Percentiles rank a stretch among this genome's conserved stretches.
Conservation (phyloP, 2,888 invertebrate genomes). For the Phaedon cochleariae region DNA sequence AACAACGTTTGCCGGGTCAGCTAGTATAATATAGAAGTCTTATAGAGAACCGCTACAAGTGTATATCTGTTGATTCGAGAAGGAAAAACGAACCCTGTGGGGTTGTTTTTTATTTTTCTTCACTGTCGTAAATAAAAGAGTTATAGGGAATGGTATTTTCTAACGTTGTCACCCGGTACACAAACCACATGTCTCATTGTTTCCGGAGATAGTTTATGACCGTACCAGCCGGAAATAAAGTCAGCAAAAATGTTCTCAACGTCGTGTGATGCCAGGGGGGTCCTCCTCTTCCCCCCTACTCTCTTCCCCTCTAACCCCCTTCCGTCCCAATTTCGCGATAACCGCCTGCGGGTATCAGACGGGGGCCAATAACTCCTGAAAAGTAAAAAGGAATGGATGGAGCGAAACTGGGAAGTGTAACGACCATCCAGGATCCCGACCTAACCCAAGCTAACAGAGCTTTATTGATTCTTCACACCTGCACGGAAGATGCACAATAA, state of each 20-base stretch:
- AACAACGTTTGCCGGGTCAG: too few species aligned
- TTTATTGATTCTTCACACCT: constrained; percentile 15
- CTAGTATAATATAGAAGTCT: too few species aligned
- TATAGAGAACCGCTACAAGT: too few species aligned
- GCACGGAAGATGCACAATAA: background rate
- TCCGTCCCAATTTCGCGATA: background rate
- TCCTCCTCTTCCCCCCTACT: background rate
- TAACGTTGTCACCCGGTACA: background rate
- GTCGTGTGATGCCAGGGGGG: too few species aligned
- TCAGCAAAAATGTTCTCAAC: too few species aligned
- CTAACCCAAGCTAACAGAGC: constrained; percentile 13
- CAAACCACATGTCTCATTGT: background rate
- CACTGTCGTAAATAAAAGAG: too few species aligned
- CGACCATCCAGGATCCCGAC: background rate
- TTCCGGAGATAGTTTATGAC: background rate
- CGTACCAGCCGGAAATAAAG: background rate
- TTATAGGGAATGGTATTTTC: too few species aligned
- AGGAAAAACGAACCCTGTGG: too few species aligned
- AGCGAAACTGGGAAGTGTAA: constrained; percentile 11
- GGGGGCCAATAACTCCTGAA: background rate
- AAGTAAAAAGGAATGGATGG: background rate
- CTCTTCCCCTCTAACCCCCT: background rate
- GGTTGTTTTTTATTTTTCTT: too few species aligned
- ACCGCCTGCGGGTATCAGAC: background rate
- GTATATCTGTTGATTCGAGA: too few species aligned